These are phyloP conservation scores for Neolamprologus tretocephalus DNA, from an alignment of 2,113 vertebrate species.

Conservation along the genomic window DNA sequence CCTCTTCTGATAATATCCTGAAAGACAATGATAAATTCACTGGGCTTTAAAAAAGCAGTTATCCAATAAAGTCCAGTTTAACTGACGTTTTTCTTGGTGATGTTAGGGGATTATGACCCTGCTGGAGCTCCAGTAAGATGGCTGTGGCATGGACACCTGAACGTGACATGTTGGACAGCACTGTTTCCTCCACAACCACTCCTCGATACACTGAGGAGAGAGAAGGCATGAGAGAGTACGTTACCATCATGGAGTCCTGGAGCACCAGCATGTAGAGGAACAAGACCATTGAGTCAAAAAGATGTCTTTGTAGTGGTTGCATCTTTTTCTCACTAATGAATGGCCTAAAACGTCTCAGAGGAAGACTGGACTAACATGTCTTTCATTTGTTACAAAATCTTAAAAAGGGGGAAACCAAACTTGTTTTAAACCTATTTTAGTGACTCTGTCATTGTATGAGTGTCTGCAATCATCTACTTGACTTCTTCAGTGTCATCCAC, in stretches of 20 bases:
- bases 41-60: not conserved
- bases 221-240: not conserved
- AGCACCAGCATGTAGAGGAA: not conserved
- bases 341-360: not conserved
- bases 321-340: not conserved
- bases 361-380: not conserved
- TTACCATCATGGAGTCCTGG: not conserved
- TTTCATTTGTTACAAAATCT: not conserved
- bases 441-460: not conserved
- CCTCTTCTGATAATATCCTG: not conserved
- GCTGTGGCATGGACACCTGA: constrained; percentile 51
- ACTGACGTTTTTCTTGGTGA: not conserved
- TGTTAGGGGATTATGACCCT: constrained; percentile 54
- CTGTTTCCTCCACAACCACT: constrained; percentile 66
- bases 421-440: not conserved
- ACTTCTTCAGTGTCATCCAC: not conserved
- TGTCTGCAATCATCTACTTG: not conserved
- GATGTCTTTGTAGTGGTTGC: not conserved
- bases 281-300: not conserved
- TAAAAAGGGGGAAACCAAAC: not conserved
- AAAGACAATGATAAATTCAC: not conserved
- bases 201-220: constrained; percentile 57
- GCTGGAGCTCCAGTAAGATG: constrained; percentile 46
- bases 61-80: not conserved
- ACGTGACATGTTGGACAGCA: constrained; percentile 47